Base-by-base conservation (phyloP, 2,113 vertebrate species). In the Chionis minor region DNA sequence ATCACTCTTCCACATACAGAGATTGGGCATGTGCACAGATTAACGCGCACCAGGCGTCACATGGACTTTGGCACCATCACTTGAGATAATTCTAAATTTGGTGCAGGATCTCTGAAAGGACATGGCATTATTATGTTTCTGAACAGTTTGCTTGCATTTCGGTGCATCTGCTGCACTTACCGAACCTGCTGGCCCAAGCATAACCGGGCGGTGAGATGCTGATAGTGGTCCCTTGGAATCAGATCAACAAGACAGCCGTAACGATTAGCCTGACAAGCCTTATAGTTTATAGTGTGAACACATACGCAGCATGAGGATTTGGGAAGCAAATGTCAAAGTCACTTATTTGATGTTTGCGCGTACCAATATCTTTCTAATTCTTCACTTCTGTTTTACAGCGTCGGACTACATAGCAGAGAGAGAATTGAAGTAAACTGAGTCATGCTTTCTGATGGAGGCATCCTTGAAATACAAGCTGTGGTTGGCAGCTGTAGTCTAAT, bases 271-370 rank as follows among this genome's bases (percentile, higher is more conserved):
- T 33, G 55, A 80, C 52, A 21, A 81, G 56, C n/a, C 72, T 27
- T 28, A 9, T 2, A 55, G 61, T 24, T 24, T 30, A 9, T 2
- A 0, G 6, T 4, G 33, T 18, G 78, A 81, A 38, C 55, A 67
- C 10, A 47, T 13, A 14, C 0, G 2, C n/a, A 23, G 52, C 5
- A 10, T 10, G 4, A 72, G 35, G 14, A 5, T 6, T 70, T 0
- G 0, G 72, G 47, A 90, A 26, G 10, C 17, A 59, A 35, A 73
- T 0, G 3, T 28, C 66, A 32, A 15, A 86, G n/a, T 12, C 20
- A 20, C 47, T 35, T 12, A 19, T 45, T 26, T 35, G 0, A 5
- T 23, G 12, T 44, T 86, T 71, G 28, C 27, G 10, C 17, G 18
- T 74, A 32, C 12, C 1, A 1, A 11, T 62, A 1, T 16, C 38